Percentiles rank a stretch among this genome's conserved stretches.
Evolutionary conservation across 2,888 invertebrate genomes (phyloP).

Genomic region (Temnothorax unifasciatus): DNA sequence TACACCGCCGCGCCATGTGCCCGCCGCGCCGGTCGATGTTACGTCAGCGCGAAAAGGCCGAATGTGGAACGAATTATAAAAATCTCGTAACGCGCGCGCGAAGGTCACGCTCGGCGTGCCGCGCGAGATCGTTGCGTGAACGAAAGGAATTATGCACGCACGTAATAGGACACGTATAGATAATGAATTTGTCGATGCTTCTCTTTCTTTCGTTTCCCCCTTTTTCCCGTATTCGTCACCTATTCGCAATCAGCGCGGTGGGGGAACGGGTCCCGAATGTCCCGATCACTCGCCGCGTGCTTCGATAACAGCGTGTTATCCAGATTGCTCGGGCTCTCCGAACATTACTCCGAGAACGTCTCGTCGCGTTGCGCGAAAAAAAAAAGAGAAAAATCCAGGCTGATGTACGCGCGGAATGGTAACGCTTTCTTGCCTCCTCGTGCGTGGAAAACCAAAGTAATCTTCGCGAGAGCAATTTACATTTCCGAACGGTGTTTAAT

Average conservation of each 20-base stretch:
- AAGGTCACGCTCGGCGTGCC: constrained; percentile 49
- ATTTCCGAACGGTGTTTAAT: constrained; percentile 44
- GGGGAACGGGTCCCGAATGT: too few relatives aligned
- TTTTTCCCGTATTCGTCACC: background rate
- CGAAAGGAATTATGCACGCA: background rate
- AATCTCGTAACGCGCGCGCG: constrained; percentile 35
- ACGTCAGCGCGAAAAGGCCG: constrained; percentile 43
- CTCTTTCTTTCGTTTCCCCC: too few relatives aligned
- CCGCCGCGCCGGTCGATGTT: background rate
- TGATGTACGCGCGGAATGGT: constrained; percentile 32
- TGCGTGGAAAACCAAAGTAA: constrained; percentile 49
- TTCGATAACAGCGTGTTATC: background rate
- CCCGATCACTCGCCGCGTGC: background rate
- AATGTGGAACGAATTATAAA: constrained; percentile 47
- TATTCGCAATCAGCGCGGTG: background rate
- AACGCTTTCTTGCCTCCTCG: constrained; percentile 51
- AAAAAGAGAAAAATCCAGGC: constrained; percentile 32
- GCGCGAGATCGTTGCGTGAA: constrained; percentile 29
- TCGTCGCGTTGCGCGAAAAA: background rate
- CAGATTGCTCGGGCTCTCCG: background rate
- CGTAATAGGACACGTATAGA: constrained; percentile 9
- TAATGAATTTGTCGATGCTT: background rate
- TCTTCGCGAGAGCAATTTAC: constrained; percentile 46
- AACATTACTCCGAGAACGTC: background rate
- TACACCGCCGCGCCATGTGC: background rate